A percentile compares a stretch with the other conserved stretches of the same genome.
These are phyloP conservation scores for Caenorhabditis panamensis DNA, from an alignment of 2,888 invertebrate species.

Conservation along the genomic window DNA sequence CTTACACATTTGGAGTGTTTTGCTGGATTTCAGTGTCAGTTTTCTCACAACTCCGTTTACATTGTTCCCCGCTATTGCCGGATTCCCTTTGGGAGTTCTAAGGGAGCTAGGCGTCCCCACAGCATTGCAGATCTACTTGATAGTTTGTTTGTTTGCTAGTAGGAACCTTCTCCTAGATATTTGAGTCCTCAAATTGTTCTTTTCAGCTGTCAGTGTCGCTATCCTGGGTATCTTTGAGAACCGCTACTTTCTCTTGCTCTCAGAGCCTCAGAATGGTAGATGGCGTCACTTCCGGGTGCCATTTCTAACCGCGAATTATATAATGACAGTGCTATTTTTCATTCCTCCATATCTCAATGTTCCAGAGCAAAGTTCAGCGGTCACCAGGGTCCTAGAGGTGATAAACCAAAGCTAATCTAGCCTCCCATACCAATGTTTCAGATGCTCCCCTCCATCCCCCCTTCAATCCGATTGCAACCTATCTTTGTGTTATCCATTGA, in stretches of 20 bases:
- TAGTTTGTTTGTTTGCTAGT: background rate
- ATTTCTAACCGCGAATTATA: background rate
- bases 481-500: background rate
- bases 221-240: background rate
- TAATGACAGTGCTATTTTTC: background rate
- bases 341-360: background rate
- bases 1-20: conserved; percentile 23
- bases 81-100: conserved; percentile 1
- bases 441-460: too few relatives aligned
- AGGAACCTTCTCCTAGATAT: too few relatives aligned
- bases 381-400: background rate
- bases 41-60: conserved; percentile 1
- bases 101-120: background rate
- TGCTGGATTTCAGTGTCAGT: background rate
- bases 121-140: background rate
- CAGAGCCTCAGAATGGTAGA: background rate
- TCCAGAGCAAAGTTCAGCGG: background rate
- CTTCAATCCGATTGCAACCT: background rate
- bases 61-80: conserved; percentile 6
- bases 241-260: conserved; percentile 3
- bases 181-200: too few relatives aligned
- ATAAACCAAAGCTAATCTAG: too few relatives aligned
- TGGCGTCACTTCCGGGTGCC: background rate
- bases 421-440: too few relatives aligned
- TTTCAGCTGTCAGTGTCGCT: background rate